Percentiles rank a stretch among this genome's conserved stretches.
phyloP scores from a whole-genome alignment of 2,113 vertebrate genomes.

The Pseudonaja textilis region DNA sequence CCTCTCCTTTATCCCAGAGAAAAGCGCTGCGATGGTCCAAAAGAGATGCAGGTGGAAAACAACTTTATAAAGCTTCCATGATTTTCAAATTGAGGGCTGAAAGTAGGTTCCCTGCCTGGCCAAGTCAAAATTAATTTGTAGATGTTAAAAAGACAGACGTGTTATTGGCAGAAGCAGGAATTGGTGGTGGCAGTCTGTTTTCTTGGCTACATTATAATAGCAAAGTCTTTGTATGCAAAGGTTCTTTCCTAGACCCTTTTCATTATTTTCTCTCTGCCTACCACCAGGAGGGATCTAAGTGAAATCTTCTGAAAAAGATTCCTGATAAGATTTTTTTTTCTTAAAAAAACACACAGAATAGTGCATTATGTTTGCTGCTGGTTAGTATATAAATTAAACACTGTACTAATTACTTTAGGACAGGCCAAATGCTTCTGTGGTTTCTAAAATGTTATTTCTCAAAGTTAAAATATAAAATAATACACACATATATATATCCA shows the following conservation, averaged over 20 bases:
- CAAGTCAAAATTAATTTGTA: constrained; percentile 75
- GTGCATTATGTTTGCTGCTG: fast-evolving
- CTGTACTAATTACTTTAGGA: neutral
- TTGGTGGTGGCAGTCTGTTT: constrained; percentile 46
- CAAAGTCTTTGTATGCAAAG: constrained; percentile 33
- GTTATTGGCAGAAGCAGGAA: constrained; percentile 43
- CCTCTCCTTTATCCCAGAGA: constrained; percentile 68
- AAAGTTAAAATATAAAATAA: constrained; percentile 17
- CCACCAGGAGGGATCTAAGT: constrained; percentile 35
- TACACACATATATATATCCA: too few relatives aligned
- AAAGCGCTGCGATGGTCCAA: constrained; percentile 69
- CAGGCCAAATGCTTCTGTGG: fast-evolving
- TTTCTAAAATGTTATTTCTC: neutral
- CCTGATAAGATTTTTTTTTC: constrained; percentile 27
- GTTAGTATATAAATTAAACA: constrained; percentile 5
- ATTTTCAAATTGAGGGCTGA: constrained; percentile 74
- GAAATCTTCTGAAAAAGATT: constrained; percentile 26
- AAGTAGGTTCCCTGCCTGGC: constrained; percentile 75
- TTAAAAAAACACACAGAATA: constrained; percentile 26
- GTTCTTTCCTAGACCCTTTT: neutral
- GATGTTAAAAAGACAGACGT: constrained; percentile 60
- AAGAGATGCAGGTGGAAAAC: constrained; percentile 76
- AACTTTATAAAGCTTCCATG: constrained; percentile 75
- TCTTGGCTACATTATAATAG: constrained; percentile 10
- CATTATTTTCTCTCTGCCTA: neutral